phyloP scores from a whole-genome alignment of 2,113 vertebrate species.

The Uria aalge region DNA sequence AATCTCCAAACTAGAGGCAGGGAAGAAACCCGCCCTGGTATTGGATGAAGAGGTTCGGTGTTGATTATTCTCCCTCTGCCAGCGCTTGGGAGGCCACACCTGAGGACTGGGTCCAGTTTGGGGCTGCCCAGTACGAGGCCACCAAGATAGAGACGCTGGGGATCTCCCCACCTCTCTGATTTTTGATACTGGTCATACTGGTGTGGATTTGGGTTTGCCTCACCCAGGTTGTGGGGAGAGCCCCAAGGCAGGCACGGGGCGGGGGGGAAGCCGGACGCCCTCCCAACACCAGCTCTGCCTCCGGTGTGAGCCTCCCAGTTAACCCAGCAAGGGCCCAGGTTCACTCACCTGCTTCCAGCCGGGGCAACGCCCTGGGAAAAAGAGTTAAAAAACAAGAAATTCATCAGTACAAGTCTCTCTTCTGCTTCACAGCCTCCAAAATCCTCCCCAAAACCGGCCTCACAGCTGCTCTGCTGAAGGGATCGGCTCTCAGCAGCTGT shows the following conservation, averaged over 20 bases:
- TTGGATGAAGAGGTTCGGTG: too few species aligned
- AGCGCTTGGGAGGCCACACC: not conserved
- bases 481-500: not conserved
- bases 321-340: not conserved
- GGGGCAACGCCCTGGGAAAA: not conserved
- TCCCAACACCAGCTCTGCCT: not conserved
- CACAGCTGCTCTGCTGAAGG: fast-evolving
- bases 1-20: too few species aligned
- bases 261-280: too few species aligned
- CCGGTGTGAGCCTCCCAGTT: not conserved
- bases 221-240: not conserved
- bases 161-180: not conserved
- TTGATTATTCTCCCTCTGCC: not conserved
- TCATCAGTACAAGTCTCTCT: not conserved
- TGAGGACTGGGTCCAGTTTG: not conserved
- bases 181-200: too few species aligned
- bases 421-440: not conserved
- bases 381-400: not conserved
- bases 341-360: not conserved
- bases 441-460: not conserved
- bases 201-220: not conserved
- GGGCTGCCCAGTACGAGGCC: not conserved
- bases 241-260: fast-evolving
- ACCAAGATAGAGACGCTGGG: not conserved
- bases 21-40: not conserved